Base-by-base conservation (phyloP, 2,797 vertebrate species). In the Gadopsis bispinosus region DNA sequence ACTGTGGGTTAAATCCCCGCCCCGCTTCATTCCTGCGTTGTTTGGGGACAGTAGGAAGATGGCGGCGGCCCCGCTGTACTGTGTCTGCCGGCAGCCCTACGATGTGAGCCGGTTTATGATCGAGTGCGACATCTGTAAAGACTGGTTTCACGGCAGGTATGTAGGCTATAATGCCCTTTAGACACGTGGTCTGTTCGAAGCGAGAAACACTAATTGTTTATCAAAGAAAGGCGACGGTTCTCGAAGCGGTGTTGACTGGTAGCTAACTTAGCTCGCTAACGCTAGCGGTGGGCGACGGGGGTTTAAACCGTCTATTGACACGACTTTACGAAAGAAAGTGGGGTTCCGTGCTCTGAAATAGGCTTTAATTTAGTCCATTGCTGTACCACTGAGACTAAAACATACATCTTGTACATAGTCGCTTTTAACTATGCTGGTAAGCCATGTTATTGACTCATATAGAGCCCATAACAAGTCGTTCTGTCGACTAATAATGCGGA, bases 101-200 rank as follows among this genome's bases (percentile, higher is more conserved):
- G 97, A 99, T 86, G 97, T 98, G 93, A 98, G 92, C 96, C 97
- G 97, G 95, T 99, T 99, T 93, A 98, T 99, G 98, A 99, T 99
- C 93, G 97, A 99, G 91, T 99, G 98, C 91, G 97, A 99, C 93
- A 95, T 96, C 88, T 99, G 98, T 96, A 98, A 99, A 93, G 98
- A 99, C 95, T 99, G 98, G 98, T 99, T 99, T 93, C 98, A 98
- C 87, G 97, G 98, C 96, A 98, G 97, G 98, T 98, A 95, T 67
- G 95, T 87, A 14, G 83, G 73, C 29, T 71, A 66, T 26, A 1
- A 20, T 14, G 77, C 81, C 12, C 33, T 50, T 3, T 6, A 22
- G 4, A 1, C 17, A 3, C 4, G 7, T 22, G 12, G 53, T 4
- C 14, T 16, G 0, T 19, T 8, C 0, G 51, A 66, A 50, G 5